Percentiles rank a stretch among this genome's conserved stretches.
Evolutionary conservation across 2,888 invertebrate genomes (phyloP).

Genomic region (Heliconius hortense): DNA sequence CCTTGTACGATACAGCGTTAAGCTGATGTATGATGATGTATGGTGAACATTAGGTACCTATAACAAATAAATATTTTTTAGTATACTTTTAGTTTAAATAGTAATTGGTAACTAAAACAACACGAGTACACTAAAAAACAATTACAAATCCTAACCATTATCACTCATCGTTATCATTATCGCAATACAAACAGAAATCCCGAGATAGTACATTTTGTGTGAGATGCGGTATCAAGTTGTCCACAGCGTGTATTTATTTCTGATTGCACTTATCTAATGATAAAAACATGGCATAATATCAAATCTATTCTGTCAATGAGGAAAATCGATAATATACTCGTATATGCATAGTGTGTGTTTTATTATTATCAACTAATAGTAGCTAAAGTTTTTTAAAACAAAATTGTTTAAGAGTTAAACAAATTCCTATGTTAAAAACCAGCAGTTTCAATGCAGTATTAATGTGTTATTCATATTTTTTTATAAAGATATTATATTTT

Average conservation of each 20-base stretch:
- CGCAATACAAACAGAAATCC: constrained; percentile 62
- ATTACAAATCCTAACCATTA: constrained; percentile 62
- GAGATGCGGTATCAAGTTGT: constrained; percentile 66
- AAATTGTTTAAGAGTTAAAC: background rate
- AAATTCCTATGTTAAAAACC: too few species aligned
- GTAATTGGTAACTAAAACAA: background rate
- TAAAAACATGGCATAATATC: constrained; percentile 53
- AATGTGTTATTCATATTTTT: background rate
- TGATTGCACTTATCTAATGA: constrained; percentile 62
- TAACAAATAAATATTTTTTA: background rate
- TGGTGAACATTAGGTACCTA: background rate
- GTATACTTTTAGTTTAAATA: background rate
- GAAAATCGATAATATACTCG: constrained; percentile 39
- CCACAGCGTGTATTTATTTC: constrained; percentile 64
- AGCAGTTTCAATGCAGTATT: background rate
- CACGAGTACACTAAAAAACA: constrained; percentile 54
- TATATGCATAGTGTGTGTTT: background rate
- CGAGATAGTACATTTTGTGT: constrained; percentile 62
- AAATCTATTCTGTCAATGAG: constrained; percentile 45
- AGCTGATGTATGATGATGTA: too few species aligned
- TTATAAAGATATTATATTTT: background rate
- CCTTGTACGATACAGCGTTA: too few species aligned
- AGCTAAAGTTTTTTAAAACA: background rate
- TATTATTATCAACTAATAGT: background rate
- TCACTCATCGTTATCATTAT: constrained; percentile 60